These are phyloP conservation scores for Drosophila colorata DNA, from an alignment of 2,888 invertebrate species.

Conservation along the genomic window DNA sequence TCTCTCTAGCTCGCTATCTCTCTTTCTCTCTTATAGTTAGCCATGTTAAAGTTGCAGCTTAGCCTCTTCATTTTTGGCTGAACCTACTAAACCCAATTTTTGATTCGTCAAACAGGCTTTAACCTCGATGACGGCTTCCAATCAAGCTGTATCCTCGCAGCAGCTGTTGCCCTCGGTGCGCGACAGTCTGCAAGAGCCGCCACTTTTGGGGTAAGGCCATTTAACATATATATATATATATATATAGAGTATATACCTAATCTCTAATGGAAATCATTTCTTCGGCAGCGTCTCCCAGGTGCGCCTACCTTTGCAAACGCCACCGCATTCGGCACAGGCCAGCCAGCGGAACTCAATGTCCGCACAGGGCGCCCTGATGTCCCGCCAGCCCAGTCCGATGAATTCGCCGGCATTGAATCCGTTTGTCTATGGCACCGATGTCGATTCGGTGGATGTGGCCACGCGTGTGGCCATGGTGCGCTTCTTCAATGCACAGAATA, in stretches of 20 bases:
- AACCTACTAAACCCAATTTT: slow-evolving; percentile 19
- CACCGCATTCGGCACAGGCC: slow-evolving; percentile 80
- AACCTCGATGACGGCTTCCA: slow-evolving; percentile 88
- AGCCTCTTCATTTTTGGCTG: neutral
- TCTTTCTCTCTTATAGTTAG: slow-evolving; percentile 51
- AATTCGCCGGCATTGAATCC: slow-evolving; percentile 89
- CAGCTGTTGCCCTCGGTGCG: slow-evolving; percentile 89
- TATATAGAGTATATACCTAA: too few relatives aligned
- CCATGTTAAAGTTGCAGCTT: slow-evolving; percentile 50
- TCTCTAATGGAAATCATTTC: neutral
- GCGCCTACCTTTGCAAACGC: slow-evolving; percentile 82
- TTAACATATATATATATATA: too few relatives aligned
- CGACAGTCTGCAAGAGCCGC: slow-evolving; percentile 88
- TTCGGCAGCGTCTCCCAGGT: slow-evolving; percentile 81
- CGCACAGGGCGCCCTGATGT: slow-evolving; percentile 85
- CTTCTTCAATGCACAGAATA: slow-evolving; percentile 99
- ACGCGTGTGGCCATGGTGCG: slow-evolving; percentile 98
- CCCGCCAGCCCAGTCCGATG: slow-evolving; percentile 86
- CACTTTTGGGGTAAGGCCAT: slow-evolving; percentile 86
- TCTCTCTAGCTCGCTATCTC: slow-evolving; percentile 15
- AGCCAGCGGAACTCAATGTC: slow-evolving; percentile 85
- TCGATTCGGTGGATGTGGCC: slow-evolving; percentile 99
- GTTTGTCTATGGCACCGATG: slow-evolving; percentile 96
- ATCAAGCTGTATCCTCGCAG: slow-evolving; percentile 87
- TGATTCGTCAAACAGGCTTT: slow-evolving; percentile 77